These are phyloP conservation scores for Cyanoderma ruficeps DNA, from an alignment of 2,113 vertebrate genomes.

Conservation along the genomic window DNA sequence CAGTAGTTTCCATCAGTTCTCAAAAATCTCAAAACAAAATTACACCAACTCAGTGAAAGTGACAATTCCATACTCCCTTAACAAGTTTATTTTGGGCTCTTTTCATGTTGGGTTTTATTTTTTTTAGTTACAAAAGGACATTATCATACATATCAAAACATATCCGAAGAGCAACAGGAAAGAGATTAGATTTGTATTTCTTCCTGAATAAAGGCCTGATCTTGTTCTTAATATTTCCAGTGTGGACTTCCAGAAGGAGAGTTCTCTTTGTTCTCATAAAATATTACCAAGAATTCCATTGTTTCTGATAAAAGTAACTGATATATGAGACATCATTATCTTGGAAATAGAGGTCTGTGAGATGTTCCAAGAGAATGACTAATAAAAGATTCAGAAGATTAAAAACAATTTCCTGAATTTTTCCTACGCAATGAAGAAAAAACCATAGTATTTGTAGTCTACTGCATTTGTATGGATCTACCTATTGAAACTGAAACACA, in stretches of 20 bases:
- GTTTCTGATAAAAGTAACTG: background rate
- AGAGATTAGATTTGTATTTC: conserved; percentile 6
- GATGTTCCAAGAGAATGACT: background rate
- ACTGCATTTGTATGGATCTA: background rate
- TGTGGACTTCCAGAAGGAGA: background rate
- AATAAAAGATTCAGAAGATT: background rate
- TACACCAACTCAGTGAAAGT: background rate
- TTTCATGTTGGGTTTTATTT: background rate
- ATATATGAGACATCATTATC: background rate
- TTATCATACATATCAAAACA: background rate
- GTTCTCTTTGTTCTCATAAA: background rate
- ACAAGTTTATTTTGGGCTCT: background rate
- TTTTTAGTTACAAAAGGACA: background rate
- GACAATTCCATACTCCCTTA: background rate
- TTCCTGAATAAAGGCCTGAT: background rate
- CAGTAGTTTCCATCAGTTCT: background rate
- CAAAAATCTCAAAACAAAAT: background rate
- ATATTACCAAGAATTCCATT: background rate
- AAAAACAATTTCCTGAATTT: background rate
- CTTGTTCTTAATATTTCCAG: background rate
- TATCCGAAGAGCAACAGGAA: background rate
- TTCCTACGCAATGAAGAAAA: background rate
- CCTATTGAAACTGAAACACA: background rate
- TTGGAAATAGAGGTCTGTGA: background rate
- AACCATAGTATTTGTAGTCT: background rate